Base-by-base conservation (phyloP, 2,888 invertebrate genomes). In the Colostygia pectinataria region DNA sequence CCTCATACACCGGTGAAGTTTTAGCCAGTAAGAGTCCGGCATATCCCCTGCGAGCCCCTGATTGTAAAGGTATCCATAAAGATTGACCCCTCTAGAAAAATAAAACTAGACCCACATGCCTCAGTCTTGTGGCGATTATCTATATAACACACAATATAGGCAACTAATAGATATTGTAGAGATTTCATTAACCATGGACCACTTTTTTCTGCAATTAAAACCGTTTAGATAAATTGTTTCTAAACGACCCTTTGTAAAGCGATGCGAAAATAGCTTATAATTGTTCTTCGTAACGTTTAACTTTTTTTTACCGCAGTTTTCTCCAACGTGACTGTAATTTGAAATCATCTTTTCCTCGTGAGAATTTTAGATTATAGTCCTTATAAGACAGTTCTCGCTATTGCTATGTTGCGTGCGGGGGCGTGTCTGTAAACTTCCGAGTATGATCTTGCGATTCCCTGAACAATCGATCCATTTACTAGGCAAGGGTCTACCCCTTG, bases 251-350 rank as follows among this genome's bases (percentile, higher is more conserved):
- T 39, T 50, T 47, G 39, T 47, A 27, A 40, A 36, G 13, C 37
- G 38, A 25, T 44, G 39, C 34, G 36, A 48, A 40, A 48, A 48
- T 48, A 53, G 33, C 31, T 28, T 32, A 24, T 53, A 48, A 53
- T 53, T 23, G 44, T 37, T 41, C 31, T n/a, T 20, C 9, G 49
- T 31, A 45, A 23, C 40, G 41, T 44, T 38, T n/a, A 38, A 28
- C 46, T 27, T 42, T 15, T 52, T 52, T 46, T 42, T 53, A 24
- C 28, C 9, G 25, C 36, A 32, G 25, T 47, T 52, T 46, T 18
- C 43, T 41, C 7, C 40, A 53, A 48, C 53, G 53, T 48, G 53
- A 53, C 36, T 5, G 31, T 14, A 33, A 48, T 37, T 50, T 44
- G 18, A 39, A 29, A 39, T 33, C 4, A 24, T 38, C 36, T n/a